Evolutionary conservation across 2,113 vertebrate species (phyloP), one percentile per base, ranked within the genome.

Genomic region (Galeopterus variegatus): DNA sequence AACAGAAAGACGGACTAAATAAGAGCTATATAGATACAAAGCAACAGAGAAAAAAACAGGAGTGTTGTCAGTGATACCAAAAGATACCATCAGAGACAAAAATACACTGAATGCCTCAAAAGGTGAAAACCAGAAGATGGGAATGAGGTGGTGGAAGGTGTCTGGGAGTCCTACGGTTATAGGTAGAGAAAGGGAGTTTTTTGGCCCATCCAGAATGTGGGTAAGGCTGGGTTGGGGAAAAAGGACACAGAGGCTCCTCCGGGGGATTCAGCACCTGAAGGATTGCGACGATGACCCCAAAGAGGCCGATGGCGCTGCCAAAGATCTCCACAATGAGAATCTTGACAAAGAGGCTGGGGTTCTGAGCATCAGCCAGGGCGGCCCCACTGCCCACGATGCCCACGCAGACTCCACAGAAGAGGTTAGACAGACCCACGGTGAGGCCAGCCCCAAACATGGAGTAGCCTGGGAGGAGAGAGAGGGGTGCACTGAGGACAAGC

Each of bases 321-420:
- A 99, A 99, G 98, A 99, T 99, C 98, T 99, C 99, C 98, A 99
- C 99, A 0, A 99, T 99, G 95, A 99, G 99, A 97, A 99, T 99
- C 99, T 99, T 99, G 50, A 99, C 99, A 1, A 99, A 99, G 91
- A 99, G 99, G 98, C 99, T 99, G 97, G 99, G 98, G 9, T 99
- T 99, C 98, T 99, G 99, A 33, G 99, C 99, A 62, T 99, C 99
- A 1, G 99, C 99, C 97, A 99, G 93, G 65, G 99, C 99, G 3
- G 99, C 99, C 77, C 99, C 99, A 52, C 99, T 99, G 98, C 99
- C 99, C 98, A 99, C 99, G 0, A 99, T 99, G 95, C 99, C 99
- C 81, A 99, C 99, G 2, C 99, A 99, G 98, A 99, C 99, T 52
- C 99, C 99, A 94, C 99, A 99, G 99, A 99, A 99, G 92, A 99